Evolutionary conservation across 2,797 vertebrate genomes (phyloP), one percentile per base, ranked within the genome.

Genomic region (Fringilla coelebs): DNA sequence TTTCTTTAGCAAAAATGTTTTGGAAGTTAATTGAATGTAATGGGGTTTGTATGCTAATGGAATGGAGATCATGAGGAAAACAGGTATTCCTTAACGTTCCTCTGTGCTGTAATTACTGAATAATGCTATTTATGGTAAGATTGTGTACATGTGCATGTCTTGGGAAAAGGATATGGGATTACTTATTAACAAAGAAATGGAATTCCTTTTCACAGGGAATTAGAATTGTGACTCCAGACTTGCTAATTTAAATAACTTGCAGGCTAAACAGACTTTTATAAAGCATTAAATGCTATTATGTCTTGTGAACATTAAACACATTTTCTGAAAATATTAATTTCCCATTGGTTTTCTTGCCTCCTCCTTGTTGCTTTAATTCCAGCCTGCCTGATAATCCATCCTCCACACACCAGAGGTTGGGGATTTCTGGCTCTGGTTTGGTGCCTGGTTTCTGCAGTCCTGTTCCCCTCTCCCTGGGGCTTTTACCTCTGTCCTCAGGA

Each of bases 291-390:
- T 90, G 62, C 63, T 82, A 17, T 88, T 91, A 78, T 41, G 29
- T 93, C 78, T 84, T 66, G 34, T 82, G 90, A 93, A 78, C 48
- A 28, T 88, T 74, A 84, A 90, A 84, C 24, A 31, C 22, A 19
- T 90, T 93, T 93, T 58, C 70, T 81, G 60, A 91, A 94, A 95
- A 78, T 84, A 86, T 26, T 89, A 34, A 79, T 94, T 91, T 95
- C 55, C 80, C 34, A 7, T 85, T 88, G 67, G 65, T 79, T 94
- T 86, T 77, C 83, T 74, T 90, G 32, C 57, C 16, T 36, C 16
- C n/a, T 82, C 5, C 62, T 88, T 16, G 6, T 73, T 81, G 70
- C 48, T 90, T 67, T 93, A 79, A 52, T 90, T 82, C 76, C 63
- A 83, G 71, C 20, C 34, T 46, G 26, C 29, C 21, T 89, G 34